Evolutionary conservation across 2,113 vertebrate genomes (phyloP).

Genomic region (Ictidomys tridecemlineatus): DNA sequence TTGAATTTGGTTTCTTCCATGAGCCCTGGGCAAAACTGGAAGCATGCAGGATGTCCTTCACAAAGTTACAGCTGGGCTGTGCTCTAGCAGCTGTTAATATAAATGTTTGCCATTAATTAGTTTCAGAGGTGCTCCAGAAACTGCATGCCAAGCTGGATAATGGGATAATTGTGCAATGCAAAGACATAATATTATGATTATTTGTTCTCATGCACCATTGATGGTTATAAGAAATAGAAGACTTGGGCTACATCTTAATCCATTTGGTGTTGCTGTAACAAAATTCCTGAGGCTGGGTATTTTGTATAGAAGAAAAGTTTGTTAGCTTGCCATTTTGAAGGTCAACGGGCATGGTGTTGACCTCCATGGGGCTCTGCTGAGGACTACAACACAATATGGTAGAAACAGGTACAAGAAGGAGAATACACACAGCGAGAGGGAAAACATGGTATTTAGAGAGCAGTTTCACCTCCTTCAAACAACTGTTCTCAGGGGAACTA

Average conservation of each 20-base stretch:
- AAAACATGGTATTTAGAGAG: neutral
- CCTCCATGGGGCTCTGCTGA: no score
- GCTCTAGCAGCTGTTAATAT: constrained; percentile 79
- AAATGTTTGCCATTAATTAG: constrained; percentile 80
- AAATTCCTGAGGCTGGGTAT: no score
- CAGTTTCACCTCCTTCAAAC: neutral
- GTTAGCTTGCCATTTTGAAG: no score
- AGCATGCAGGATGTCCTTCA: neutral
- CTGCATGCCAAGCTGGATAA: neutral
- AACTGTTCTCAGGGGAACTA: neutral
- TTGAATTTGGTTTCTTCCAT: constrained; percentile 54
- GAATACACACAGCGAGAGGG: rapidly evolving
- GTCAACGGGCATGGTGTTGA: no score
- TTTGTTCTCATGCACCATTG: no score
- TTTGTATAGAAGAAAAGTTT: no score
- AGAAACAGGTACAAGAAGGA: neutral
- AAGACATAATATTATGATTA: neutral
- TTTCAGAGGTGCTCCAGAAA: constrained; percentile 64
- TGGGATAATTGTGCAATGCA: neutral
- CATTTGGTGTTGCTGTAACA: no score
- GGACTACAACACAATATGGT: no score
- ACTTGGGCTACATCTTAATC: no score
- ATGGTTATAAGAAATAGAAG: no score
- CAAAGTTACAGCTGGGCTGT: constrained; percentile 72
- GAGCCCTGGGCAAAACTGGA: constrained; percentile 42